phyloP scores from a whole-genome alignment of 2,113 vertebrate species.

The Lepisosteus osseus region DNA sequence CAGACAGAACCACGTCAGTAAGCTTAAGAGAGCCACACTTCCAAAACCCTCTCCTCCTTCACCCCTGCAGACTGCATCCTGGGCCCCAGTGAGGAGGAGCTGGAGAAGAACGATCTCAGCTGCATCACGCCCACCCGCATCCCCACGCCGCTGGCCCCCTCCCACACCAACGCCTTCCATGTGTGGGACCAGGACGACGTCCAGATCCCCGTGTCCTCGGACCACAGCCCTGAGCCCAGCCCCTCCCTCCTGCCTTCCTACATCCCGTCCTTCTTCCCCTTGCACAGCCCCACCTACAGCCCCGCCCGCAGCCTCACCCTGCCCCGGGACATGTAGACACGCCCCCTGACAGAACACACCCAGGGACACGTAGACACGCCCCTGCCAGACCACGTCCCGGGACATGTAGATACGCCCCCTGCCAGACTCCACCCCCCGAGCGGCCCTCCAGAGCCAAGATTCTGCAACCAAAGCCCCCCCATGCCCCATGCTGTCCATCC shows the following conservation, averaged over 20 bases:
- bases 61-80: constrained; percentile 62
- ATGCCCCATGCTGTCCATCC: no score
- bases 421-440: no score
- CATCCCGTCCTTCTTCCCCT: constrained; percentile 63
- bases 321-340: background rate
- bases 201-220: constrained; percentile 46
- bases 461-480: no score
- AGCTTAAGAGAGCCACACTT: no score
- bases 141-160: constrained; percentile 33
- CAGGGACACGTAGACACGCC: no score
- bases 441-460: no score
- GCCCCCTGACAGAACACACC: no score
- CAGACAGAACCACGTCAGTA: no score
- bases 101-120: constrained; percentile 28
- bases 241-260: constrained; percentile 58
- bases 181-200: constrained; percentile 71
- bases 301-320: constrained; percentile 2
- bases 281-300: constrained; percentile 39
- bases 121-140: constrained; percentile 31
- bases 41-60: background rate
- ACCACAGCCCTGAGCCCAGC: constrained; percentile 47
- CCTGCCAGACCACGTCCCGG: no score
- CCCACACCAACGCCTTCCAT: constrained; percentile 66
- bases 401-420: no score
- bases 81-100: constrained; percentile 58